Evolutionary conservation across 2,797 vertebrate genomes (phyloP).

Genomic region (Amblyopsis hoosieri): DNA sequence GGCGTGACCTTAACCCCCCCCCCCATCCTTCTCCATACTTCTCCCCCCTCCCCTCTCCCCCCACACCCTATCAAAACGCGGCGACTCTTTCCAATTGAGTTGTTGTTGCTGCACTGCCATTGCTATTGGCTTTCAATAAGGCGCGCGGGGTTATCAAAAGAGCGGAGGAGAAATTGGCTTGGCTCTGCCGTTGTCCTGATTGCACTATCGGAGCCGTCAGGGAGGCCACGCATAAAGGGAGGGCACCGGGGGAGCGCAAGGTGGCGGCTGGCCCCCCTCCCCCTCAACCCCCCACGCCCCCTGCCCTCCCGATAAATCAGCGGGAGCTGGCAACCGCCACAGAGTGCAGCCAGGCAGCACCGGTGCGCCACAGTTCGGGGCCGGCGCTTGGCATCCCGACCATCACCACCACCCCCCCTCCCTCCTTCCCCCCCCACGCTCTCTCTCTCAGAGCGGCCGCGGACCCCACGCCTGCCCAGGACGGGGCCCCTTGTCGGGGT

Average conservation of each 20-base stretch:
- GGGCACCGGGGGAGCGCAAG: slow-evolving; percentile 73
- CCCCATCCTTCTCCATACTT: slow-evolving; percentile 7
- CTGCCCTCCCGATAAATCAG: slow-evolving; percentile 86
- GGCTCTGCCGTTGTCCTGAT: slow-evolving; percentile 85
- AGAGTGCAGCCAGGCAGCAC: slow-evolving; percentile 77
- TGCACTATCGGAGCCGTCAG: slow-evolving; percentile 86
- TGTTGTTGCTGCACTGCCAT: slow-evolving; percentile 81
- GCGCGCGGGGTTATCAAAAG: slow-evolving; percentile 81
- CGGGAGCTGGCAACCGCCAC: slow-evolving; percentile 70
- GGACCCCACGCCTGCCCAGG: slow-evolving; percentile 64
- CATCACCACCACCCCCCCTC: too few species aligned
- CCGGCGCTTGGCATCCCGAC: slow-evolving; percentile 71
- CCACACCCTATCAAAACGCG: slow-evolving; percentile 65
- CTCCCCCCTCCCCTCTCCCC: slow-evolving; percentile 68
- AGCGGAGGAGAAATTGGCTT: slow-evolving; percentile 85
- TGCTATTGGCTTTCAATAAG: slow-evolving; percentile 80
- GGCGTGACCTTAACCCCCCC: slow-evolving; percentile 68
- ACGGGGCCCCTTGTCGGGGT: slow-evolving; percentile 75
- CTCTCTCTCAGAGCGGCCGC: slow-evolving; percentile 37
- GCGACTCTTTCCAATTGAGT: slow-evolving; percentile 84
- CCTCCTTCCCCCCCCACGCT: too few species aligned
- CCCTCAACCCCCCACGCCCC: not conserved
- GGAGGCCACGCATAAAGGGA: slow-evolving; percentile 83
- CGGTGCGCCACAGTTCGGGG: slow-evolving; percentile 75
- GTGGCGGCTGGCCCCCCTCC: slow-evolving; percentile 65